phyloP scores from a whole-genome alignment of 1,140 invertebrate genomes.

The Drosophila bipectinata region DNA sequence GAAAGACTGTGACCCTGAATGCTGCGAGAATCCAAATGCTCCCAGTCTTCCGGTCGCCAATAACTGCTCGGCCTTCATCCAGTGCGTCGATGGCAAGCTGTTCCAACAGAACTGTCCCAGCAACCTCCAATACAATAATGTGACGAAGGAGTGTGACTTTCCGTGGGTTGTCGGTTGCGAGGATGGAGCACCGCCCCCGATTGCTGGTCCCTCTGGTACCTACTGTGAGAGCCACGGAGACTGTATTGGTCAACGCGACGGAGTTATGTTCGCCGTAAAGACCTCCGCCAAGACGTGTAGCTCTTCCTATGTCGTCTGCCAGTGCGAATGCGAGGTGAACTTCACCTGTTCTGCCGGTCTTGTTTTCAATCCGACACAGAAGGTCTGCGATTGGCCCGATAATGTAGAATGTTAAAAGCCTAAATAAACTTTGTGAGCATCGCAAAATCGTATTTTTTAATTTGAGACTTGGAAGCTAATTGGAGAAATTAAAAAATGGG shows the following conservation, averaged over 20 bases:
- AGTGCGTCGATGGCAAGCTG: slow-evolving; percentile 41
- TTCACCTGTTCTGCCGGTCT: slow-evolving; percentile 30
- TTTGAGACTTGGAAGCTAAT: neutral
- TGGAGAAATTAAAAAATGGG: no score
- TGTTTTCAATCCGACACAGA: slow-evolving; percentile 7
- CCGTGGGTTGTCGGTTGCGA: slow-evolving; percentile 52
- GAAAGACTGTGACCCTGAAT: slow-evolving; percentile 49
- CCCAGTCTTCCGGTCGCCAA: slow-evolving; percentile 33
- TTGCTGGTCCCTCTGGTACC: slow-evolving; percentile 66
- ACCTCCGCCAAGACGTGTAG: slow-evolving; percentile 5
- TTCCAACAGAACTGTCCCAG: slow-evolving; percentile 35
- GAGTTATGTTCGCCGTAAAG: slow-evolving; percentile 14
- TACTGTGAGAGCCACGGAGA: slow-evolving; percentile 48
- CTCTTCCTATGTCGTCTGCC: slow-evolving; percentile 48
- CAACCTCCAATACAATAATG: slow-evolving; percentile 51
- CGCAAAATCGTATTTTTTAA: neutral
- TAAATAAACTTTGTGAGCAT: slow-evolving; percentile 33
- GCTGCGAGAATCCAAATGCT: slow-evolving; percentile 45
- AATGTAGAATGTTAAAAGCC: slow-evolving; percentile 36
- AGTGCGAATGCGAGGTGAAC: slow-evolving; percentile 64
- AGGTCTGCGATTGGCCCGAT: slow-evolving; percentile 49
- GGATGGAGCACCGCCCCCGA: slow-evolving; percentile 52
- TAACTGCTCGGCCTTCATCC: slow-evolving; percentile 58
- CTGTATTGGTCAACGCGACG: slow-evolving; percentile 46
- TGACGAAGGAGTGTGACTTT: slow-evolving; percentile 35